phyloP scores from a whole-genome alignment of 2,797 vertebrate species.

The Pipistrellus pipistrellus region DNA sequence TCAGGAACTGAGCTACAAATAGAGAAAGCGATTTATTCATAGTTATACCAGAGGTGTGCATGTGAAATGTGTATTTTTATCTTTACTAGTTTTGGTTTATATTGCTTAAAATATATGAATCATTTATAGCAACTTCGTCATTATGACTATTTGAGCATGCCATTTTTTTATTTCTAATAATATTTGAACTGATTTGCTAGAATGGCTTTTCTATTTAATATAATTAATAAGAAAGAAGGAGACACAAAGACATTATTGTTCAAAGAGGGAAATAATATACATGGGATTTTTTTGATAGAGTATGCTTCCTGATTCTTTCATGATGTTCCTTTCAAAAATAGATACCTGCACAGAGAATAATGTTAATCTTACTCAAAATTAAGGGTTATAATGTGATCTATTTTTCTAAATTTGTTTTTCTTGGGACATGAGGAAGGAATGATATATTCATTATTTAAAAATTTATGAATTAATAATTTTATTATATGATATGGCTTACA shows the following conservation, averaged over 20 bases:
- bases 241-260: neutral
- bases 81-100: conserved; percentile 50
- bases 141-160: neutral
- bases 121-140: neutral
- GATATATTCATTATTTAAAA: neutral
- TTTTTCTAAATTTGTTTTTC: conserved; percentile 10
- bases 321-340: neutral
- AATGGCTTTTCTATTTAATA: neutral
- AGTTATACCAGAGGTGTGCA: neutral
- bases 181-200: conserved; percentile 4
- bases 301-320: neutral
- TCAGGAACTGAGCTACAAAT: neutral
- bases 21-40: neutral
- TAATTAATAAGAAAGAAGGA: neutral
- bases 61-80: conserved; percentile 21
- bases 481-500: neutral
- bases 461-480: conserved; percentile 31
- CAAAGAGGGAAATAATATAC: neutral
- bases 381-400: neutral
- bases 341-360: neutral
- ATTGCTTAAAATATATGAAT: conserved; percentile 18
- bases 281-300: neutral
- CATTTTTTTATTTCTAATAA: neutral
- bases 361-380: conserved; percentile 10
- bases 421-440: neutral